Evolutionary conservation across 2,113 vertebrate genomes (phyloP).

Genomic region (Sapajus apella): DNA sequence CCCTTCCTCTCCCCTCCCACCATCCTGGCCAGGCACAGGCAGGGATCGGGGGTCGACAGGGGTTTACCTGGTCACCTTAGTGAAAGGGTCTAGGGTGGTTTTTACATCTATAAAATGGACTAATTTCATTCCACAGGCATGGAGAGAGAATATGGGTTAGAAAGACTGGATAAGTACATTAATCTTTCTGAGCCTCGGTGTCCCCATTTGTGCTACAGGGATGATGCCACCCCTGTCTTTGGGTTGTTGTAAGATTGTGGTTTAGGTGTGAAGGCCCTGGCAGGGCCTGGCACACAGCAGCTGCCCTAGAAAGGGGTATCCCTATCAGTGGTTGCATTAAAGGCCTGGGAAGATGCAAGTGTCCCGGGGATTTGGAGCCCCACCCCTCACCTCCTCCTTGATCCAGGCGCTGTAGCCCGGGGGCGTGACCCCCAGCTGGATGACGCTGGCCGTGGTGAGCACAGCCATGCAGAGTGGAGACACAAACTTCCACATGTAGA

Average conservation of each 20-base stretch:
- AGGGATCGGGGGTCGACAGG: neutral
- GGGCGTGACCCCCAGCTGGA: constrained; percentile 94
- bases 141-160: neutral
- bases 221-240: neutral
- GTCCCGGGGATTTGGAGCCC: neutral
- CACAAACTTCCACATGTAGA: constrained; percentile 97
- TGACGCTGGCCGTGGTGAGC: constrained; percentile 91
- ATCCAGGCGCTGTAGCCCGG: constrained; percentile 98
- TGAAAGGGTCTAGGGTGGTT: neutral
- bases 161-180: neutral
- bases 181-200: neutral
- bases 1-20: neutral
- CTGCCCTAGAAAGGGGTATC: neutral
- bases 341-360: neutral
- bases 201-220: neutral
- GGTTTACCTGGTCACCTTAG: neutral
- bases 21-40: neutral
- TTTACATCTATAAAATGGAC: neutral
- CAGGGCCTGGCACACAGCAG: neutral
- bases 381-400: constrained; percentile 91
- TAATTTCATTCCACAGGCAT: neutral
- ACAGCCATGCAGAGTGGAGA: constrained; percentile 94
- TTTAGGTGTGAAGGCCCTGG: neutral
- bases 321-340: neutral
- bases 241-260: neutral